A percentile compares a stretch with the other conserved stretches of the same genome.
Evolutionary conservation across 2,888 invertebrate genomes (phyloP).

Genomic region (Rotaria magnacalcarata): DNA sequence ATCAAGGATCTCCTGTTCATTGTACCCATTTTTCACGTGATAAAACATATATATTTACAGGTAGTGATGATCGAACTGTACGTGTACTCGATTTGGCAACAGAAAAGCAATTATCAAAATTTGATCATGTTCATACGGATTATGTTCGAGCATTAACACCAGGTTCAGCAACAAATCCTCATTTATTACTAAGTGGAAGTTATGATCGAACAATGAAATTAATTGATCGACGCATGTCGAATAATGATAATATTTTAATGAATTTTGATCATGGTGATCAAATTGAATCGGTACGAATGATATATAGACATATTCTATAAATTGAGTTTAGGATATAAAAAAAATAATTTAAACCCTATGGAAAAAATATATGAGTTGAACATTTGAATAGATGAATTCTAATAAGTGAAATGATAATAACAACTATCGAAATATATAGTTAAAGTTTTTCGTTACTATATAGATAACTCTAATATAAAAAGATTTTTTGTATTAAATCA

Average conservation of each 20-base stretch:
- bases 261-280: conserved; percentile 80
- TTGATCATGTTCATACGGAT: conserved; percentile 64
- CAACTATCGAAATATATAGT: no score
- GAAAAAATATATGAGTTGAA: no score
- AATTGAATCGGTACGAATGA: conserved; percentile 77
- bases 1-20: conserved; percentile 42
- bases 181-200: conserved; percentile 62
- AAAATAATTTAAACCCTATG: no score
- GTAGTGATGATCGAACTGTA: conserved; percentile 82
- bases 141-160: conserved; percentile 79
- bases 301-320: no score
- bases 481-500: no score
- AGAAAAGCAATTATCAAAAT: conserved; percentile 69
- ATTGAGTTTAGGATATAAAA: no score
- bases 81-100: conserved; percentile 84
- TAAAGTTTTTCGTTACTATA: no score
- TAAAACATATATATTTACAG: conserved; percentile 55
- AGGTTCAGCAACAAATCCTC: conserved; percentile 64
- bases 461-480: no score
- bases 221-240: conserved; percentile 72
- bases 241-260: conserved; percentile 65
- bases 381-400: no score
- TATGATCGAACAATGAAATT: conserved; percentile 82
- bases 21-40: conserved; percentile 41
- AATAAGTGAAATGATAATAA: no score